Base-by-base conservation (phyloP, 1,140 invertebrate genomes). In the Rhyacophila brunnea region DNA sequence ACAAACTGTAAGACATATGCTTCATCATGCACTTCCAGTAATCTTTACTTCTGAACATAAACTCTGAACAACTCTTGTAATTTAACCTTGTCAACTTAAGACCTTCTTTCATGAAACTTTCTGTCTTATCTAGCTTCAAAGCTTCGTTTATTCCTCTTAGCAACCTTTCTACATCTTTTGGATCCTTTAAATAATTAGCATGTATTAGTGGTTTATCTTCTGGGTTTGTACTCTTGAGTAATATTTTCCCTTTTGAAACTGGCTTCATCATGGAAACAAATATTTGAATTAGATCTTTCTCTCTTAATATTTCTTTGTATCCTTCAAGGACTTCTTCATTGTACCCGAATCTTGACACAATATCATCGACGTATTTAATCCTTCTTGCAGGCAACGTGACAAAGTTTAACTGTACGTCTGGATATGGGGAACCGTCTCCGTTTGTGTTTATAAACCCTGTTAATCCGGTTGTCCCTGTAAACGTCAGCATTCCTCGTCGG, bases 181-280 rank as follows among this genome's bases (percentile, higher is more conserved):
- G 55, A 43, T 84, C 78, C 11, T 81, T 60, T 40, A 87, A 81
- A 64, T 86, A 88, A 61, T 86, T 86, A 2, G 88, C 81, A 66
- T 85, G 81, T 45, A 91, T 83, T 18, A 84, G 57, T 3, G 89
- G 90, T 55, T 79, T 71, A 1, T 82, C 80, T 43, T 71, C 52
- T 65, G 88, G 81, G 82, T 84, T 78, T 2, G 69, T 78, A 18
- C 71, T 77, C 47, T 76, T 79, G 1, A 90, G 67, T 59, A 74
- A 64, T 9, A 90, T 75, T 10, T 70, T 70, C 7, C 87, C 87
- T 62, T 72, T 71, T 38, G 84, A 86, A 60, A 81, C 75, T 5
- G 86, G 85, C 46, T 74, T 70, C 44, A 87, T 63, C 17, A 83
- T 51, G 13, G 76, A 69, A 3, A 68, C 71, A 36, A 73, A 70